These are phyloP conservation scores for Lithobates pipiens DNA, from an alignment of 2,797 vertebrate genomes.

Conservation along the genomic window DNA sequence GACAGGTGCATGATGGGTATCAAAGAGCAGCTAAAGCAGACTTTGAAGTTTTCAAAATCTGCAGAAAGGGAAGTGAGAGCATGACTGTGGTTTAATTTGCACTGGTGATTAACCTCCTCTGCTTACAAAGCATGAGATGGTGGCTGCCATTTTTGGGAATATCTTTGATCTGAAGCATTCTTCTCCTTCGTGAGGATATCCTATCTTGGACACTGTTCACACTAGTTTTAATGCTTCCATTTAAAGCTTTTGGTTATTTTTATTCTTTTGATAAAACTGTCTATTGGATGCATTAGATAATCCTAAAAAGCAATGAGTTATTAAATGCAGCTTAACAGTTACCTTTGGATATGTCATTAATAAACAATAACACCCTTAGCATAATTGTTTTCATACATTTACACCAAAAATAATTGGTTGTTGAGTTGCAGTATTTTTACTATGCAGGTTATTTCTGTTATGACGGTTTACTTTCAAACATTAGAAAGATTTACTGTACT, in stretches of 20 bases:
- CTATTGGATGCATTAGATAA: background rate
- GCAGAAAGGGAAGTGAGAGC: constrained; percentile 56
- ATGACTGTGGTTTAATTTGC: constrained; percentile 57
- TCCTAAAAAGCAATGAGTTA: background rate
- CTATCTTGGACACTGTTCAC: constrained; percentile 1
- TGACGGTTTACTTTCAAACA: too few species aligned
- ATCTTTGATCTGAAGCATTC: constrained; percentile 50
- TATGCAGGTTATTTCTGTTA: too few species aligned
- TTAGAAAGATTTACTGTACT: too few species aligned
- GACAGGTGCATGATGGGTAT: constrained; percentile 54
- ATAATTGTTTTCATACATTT: too few species aligned
- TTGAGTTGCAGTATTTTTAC: too few species aligned
- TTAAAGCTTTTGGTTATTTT: constrained; percentile 14
- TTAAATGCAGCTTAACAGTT: background rate
- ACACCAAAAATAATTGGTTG: too few species aligned
- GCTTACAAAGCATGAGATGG: constrained; percentile 32
- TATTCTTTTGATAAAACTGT: constrained; percentile 1
- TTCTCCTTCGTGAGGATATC: constrained; percentile 24
- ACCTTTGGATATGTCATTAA: background rate
- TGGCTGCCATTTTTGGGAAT: constrained; percentile 53
- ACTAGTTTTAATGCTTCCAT: constrained; percentile 22
- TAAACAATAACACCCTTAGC: background rate
- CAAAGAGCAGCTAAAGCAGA: constrained; percentile 7
- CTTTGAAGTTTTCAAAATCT: constrained; percentile 53
- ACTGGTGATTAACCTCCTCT: constrained; percentile 47